Percentiles rank a stretch among this genome's conserved stretches.
These are phyloP conservation scores for Megaustenia siamemsis DNA, from an alignment of 2,888 invertebrate species.

Conservation along the genomic window DNA sequence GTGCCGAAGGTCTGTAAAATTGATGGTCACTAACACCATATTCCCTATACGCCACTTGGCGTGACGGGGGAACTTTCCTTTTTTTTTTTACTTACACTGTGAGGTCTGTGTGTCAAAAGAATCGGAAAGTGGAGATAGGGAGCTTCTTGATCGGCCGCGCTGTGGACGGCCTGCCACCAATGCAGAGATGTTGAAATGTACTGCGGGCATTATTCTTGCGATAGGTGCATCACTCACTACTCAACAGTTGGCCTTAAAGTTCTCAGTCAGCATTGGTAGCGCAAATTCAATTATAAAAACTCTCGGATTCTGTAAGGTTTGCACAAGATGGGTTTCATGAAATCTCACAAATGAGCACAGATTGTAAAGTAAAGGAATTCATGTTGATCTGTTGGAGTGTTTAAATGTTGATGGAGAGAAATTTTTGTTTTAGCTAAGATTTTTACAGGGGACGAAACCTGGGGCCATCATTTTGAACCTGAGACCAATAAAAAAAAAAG, in stretches of 20 bases:
- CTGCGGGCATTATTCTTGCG: neutral
- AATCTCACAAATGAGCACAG: neutral
- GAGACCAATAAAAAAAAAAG: too few relatives aligned
- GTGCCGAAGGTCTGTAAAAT: too few relatives aligned
- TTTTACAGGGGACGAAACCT: neutral
- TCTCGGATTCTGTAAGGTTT: neutral
- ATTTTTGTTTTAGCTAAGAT: neutral
- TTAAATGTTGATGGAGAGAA: neutral
- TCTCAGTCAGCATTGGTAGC: neutral
- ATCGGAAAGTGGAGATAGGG: neutral
- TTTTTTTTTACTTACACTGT: too few relatives aligned
- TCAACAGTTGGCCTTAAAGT: conserved; percentile 4
- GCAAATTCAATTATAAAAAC: neutral
- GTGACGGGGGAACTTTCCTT: too few relatives aligned
- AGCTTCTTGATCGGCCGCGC: neutral
- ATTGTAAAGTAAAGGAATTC: neutral
- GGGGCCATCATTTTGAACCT: neutral
- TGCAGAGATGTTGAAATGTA: neutral
- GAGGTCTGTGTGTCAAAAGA: neutral
- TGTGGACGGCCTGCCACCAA: neutral
- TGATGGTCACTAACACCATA: too few relatives aligned
- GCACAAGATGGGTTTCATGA: conserved; percentile 11
- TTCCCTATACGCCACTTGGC: too few relatives aligned
- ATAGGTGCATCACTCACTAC: neutral
- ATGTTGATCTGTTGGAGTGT: neutral